Percentiles rank a stretch among this genome's conserved stretches.
These are phyloP conservation scores for Drosophila atroscutellata DNA, from an alignment of 2,888 invertebrate genomes.

Conservation along the genomic window DNA sequence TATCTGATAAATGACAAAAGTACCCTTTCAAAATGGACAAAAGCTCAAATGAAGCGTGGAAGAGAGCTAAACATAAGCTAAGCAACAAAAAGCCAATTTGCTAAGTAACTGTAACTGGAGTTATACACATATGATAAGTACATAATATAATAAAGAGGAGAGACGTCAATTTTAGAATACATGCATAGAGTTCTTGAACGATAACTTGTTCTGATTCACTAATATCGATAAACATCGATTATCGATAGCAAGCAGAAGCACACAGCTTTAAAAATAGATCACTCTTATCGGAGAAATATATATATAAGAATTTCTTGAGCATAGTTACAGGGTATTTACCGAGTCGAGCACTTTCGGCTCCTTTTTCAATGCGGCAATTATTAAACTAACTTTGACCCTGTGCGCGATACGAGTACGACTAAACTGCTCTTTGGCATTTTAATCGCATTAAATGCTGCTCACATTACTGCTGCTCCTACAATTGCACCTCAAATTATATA, in stretches of 20 bases:
- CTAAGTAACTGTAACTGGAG: background rate
- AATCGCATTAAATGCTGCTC: conserved; percentile 73
- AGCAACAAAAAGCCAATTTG: background rate
- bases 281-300: background rate
- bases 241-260: background rate
- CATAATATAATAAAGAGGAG: background rate
- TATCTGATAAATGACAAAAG: background rate
- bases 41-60: background rate
- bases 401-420: conserved; percentile 16
- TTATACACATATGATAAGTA: background rate
- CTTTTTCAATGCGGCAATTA: conserved; percentile 42
- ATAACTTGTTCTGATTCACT: background rate
- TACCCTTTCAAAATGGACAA: background rate
- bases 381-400: conserved; percentile 48
- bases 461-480: conserved; percentile 15
- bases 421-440: conserved; percentile 63
- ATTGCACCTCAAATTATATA: background rate
- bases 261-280: background rate
- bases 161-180: background rate
- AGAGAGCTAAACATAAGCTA: background rate
- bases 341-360: background rate
- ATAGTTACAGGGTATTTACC: background rate
- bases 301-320: background rate
- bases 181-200: background rate
- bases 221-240: background rate